Percentiles rank a stretch among this genome's conserved stretches.
Conservation (phyloP, 2,797 vertebrate species). For the Diglossa cyanea region DNA sequence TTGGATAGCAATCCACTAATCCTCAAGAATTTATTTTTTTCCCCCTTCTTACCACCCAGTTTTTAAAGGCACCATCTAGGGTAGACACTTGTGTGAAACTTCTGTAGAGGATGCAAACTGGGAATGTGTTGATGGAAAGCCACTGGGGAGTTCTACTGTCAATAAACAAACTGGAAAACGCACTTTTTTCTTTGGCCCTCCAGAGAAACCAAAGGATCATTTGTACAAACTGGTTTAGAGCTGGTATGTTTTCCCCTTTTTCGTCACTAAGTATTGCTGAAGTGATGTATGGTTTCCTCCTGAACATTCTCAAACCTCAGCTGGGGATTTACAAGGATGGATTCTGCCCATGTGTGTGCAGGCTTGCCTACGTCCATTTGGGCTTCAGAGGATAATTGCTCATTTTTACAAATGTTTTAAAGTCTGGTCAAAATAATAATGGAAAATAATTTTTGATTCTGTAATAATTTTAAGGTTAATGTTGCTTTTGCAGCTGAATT, state of each 20-base stretch:
- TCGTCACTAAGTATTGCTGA: not conserved
- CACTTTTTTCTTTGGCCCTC: fast-evolving
- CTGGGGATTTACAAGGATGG: not conserved
- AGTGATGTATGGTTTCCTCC: not conserved
- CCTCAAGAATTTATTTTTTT: not conserved
- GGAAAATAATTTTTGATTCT: not conserved
- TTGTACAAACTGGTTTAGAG: not conserved
- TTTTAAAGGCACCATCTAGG: not conserved
- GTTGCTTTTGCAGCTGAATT: not conserved
- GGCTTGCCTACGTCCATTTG: not conserved
- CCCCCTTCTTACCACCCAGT: not conserved
- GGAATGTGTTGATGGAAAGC: not conserved
- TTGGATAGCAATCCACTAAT: not conserved
- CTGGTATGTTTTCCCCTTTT: not conserved
- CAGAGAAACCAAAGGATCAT: not conserved
- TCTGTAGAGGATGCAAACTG: not conserved
- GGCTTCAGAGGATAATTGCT: not conserved
- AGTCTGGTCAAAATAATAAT: not conserved
- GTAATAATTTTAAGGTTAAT: not conserved
- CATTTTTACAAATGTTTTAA: not conserved
- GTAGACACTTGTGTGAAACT: not conserved
- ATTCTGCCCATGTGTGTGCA: not conserved
- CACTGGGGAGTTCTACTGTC: not conserved
- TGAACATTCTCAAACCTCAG: not conserved
- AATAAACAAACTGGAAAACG: not conserved